Conservation (phyloP, 2,113 vertebrate genomes). For the Pseudonaja textilis region DNA sequence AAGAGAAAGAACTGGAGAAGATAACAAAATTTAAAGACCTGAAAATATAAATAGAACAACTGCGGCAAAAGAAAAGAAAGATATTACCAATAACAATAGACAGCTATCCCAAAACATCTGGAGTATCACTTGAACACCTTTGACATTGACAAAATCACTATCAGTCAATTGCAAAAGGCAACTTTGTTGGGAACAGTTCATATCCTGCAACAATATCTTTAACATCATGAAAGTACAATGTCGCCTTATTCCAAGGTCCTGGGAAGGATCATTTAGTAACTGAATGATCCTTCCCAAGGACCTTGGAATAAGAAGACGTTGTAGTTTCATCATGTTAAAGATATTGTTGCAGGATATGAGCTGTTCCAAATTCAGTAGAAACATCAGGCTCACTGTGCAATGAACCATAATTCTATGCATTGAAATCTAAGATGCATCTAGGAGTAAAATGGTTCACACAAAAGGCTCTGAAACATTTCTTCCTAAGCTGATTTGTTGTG, state of each 20-base stretch:
- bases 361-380: neutral
- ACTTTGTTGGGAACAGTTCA: neutral
- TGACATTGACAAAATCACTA: neutral
- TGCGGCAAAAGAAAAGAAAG: neutral
- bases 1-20: neutral
- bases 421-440: neutral
- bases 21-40: neutral
- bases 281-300: too few species aligned
- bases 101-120: neutral
- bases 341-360: too few species aligned
- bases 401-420: neutral
- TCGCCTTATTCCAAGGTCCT: neutral
- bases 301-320: too few species aligned
- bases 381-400: neutral
- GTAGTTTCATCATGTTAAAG: too few species aligned
- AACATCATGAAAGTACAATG: neutral
- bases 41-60: neutral
- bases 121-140: neutral
- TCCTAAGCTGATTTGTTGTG: conserved; percentile 16
- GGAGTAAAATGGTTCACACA: neutral
- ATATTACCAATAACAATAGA: neutral
- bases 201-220: too few species aligned
- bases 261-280: neutral
- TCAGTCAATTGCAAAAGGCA: neutral
- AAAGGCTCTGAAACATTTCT: conserved; percentile 5